These are phyloP conservation scores for Vanessa atalanta DNA, from an alignment of 1,140 invertebrate genomes.

Conservation along the genomic window DNA sequence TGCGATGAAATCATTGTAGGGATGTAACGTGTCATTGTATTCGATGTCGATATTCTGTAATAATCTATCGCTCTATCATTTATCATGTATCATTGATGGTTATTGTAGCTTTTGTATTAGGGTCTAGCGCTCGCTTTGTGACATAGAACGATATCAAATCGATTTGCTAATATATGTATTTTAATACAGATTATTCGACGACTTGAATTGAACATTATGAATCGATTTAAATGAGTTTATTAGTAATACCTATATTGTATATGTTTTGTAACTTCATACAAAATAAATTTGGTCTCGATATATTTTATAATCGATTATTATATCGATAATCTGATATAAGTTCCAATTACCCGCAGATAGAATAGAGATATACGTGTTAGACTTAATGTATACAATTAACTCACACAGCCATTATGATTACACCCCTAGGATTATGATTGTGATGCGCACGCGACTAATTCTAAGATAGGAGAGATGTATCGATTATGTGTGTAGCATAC, in stretches of 20 bases:
- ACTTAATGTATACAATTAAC: constrained; percentile 39
- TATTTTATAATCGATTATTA: neutral
- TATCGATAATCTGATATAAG: neutral
- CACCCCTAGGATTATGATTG: constrained; percentile 5
- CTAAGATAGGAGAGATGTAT: neutral
- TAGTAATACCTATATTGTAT: no score
- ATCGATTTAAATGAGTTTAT: no score
- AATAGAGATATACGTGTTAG: constrained; percentile 30
- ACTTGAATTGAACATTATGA: no score
- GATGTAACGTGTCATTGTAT: constrained; percentile 12
- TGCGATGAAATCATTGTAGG: constrained; percentile 8
- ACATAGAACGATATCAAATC: neutral
- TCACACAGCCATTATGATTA: constrained; percentile 25
- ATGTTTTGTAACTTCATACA: no score
- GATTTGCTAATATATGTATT: neutral
- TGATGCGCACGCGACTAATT: constrained; percentile 27
- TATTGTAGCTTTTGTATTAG: neutral
- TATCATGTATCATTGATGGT: neutral
- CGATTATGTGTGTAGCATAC: constrained; percentile 6
- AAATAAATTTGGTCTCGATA: neutral
- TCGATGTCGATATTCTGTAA: constrained; percentile 6
- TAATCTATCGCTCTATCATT: constrained; percentile 7
- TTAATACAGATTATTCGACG: neutral
- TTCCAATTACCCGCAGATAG: constrained; percentile 14
- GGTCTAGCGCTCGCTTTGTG: neutral